Evolutionary conservation across 2,113 vertebrate species (phyloP).

Genomic region (Pangasianodon hypophthalmus): DNA sequence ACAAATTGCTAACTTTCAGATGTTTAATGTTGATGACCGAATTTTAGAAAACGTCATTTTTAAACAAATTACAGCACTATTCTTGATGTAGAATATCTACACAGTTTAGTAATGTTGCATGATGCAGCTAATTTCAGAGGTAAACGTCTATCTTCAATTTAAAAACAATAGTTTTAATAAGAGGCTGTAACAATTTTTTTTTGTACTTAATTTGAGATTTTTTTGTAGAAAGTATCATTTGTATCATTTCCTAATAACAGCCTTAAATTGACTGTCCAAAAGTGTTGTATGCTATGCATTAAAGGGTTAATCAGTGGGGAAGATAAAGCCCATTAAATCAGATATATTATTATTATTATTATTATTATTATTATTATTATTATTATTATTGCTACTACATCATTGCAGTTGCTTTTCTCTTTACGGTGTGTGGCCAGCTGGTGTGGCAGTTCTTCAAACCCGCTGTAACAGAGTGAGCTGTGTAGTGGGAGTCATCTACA

Average conservation of each 20-base stretch:
- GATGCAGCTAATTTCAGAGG: background rate
- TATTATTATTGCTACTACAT: background rate
- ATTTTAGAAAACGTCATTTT: background rate
- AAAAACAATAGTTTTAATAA: background rate
- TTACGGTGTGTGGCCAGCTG: background rate
- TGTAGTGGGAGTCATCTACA: constrained; percentile 7
- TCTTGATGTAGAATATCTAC: background rate
- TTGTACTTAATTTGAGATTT: background rate
- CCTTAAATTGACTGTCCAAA: background rate
- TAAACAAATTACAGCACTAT: background rate
- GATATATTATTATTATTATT: background rate
- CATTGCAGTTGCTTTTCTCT: background rate
- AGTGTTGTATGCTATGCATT: background rate
- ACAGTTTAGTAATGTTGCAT: background rate
- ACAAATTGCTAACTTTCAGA: background rate
- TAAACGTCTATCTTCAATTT: background rate
- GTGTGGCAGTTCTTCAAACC: background rate
- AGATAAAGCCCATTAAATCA: background rate
- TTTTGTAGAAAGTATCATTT: background rate
- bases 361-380: background rate
- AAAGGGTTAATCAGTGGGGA: background rate
- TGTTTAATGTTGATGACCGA: background rate
- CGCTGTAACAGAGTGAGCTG: constrained; percentile 24
- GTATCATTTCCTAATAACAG: background rate
- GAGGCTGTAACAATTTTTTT: background rate